Evolutionary conservation across 2,113 vertebrate species (phyloP).

Genomic region (Grus americana): DNA sequence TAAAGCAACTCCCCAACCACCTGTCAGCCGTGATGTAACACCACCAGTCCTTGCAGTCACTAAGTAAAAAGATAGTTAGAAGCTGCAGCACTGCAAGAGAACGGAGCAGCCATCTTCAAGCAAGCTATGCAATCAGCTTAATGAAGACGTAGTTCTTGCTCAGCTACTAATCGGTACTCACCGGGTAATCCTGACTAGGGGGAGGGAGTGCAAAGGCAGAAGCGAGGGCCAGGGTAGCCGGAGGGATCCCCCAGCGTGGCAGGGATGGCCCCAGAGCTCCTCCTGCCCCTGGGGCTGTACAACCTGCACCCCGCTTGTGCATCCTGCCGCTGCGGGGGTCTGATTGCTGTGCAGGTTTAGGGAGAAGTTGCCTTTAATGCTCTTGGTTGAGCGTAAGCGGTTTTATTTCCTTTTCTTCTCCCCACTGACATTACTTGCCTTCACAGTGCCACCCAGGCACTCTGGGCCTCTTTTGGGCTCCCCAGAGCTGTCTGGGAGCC

Average conservation of each 20-base stretch:
- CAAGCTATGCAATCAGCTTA: neutral
- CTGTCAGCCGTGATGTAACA: fast-evolving
- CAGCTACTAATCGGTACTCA: neutral
- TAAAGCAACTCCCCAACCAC: neutral
- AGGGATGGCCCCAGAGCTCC: neutral
- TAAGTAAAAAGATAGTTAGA: neutral
- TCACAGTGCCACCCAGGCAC: fast-evolving
- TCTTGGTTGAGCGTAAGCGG: neutral
- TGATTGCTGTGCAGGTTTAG: neutral
- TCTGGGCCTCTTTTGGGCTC: neutral
- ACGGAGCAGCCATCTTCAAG: neutral
- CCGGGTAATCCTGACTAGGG: neutral
- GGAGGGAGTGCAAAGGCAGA: neutral
- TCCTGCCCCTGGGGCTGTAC: neutral
- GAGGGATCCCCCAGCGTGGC: neutral
- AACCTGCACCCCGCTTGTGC: fast-evolving
- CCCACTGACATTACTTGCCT: neutral
- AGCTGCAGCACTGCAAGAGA: neutral
- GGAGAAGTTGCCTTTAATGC: neutral
- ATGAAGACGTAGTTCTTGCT: neutral
- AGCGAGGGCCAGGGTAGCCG: neutral
- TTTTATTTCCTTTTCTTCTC: neutral
- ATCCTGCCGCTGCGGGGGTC: neutral
- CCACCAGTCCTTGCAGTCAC: fast-evolving
- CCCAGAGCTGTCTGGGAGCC: neutral